Percentiles rank a stretch among this genome's conserved stretches.
Evolutionary conservation across 2,113 vertebrate genomes (phyloP).

Genomic region (Dissostichus mawsoni): DNA sequence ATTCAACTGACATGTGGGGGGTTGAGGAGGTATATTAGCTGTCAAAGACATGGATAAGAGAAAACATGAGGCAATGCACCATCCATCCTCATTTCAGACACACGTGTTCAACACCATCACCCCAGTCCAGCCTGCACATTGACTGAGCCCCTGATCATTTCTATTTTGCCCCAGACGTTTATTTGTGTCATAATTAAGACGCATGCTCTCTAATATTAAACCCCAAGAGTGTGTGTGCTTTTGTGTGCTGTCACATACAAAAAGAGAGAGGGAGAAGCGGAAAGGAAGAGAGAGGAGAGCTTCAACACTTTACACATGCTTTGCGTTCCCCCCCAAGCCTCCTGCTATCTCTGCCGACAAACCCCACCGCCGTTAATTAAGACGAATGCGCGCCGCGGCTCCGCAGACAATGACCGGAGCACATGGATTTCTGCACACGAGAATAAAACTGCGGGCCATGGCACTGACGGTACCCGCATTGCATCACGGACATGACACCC

Average conservation of each 20-base stretch:
- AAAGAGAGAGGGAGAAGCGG: background rate
- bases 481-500: constrained; percentile 84
- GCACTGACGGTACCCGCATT: constrained; percentile 82
- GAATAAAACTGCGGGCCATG: constrained; percentile 65
- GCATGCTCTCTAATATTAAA: constrained; percentile 55
- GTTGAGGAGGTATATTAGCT: constrained; percentile 37
- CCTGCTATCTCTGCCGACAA: constrained; percentile 49
- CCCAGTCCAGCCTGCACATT: constrained; percentile 23
- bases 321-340: constrained; percentile 17
- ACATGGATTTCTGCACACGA: constrained; percentile 58
- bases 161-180: constrained; percentile 40
- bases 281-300: constrained; percentile 9
- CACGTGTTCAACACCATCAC: constrained; percentile 28
- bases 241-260: constrained; percentile 32
- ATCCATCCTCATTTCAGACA: constrained; percentile 56
- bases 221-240: constrained; percentile 24
- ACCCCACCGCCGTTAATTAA: constrained; percentile 61
- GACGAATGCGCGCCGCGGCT: constrained; percentile 72
- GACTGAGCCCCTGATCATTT: constrained; percentile 34
- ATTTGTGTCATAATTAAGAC: constrained; percentile 48
- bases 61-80: constrained; percentile 36
- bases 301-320: constrained; percentile 32
- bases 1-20: constrained; percentile 51
- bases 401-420: constrained; percentile 59
- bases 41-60: constrained; percentile 45